Conservation (phyloP, 2,113 vertebrate genomes). For the Hemiprocne comata region DNA sequence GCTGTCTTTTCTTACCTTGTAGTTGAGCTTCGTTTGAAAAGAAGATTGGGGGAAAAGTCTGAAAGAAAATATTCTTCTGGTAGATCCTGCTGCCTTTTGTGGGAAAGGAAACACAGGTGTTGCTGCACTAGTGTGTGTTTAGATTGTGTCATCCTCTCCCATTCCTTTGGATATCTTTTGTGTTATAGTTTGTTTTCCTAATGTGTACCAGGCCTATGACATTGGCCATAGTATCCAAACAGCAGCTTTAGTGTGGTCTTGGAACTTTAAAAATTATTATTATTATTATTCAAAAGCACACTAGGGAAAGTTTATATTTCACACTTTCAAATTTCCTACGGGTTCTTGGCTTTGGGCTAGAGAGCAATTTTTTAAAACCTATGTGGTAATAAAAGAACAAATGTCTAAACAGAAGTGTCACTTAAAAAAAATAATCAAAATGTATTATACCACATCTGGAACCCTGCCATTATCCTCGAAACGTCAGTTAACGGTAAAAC, state of each 20-base stretch:
- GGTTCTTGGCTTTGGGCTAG: conserved; percentile 4
- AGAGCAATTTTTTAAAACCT: background rate
- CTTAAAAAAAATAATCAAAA: background rate
- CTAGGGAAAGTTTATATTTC: background rate
- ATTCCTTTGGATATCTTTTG: background rate
- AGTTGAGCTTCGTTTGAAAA: background rate
- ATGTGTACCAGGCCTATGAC: background rate
- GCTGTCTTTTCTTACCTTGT: background rate
- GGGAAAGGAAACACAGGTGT: background rate
- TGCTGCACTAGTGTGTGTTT: background rate
- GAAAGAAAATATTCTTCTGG: background rate
- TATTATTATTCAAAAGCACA: background rate
- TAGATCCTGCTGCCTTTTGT: background rate
- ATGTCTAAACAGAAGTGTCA: background rate
- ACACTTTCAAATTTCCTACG: background rate
- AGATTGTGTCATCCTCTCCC: background rate
- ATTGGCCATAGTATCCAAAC: background rate
- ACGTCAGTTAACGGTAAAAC: conserved; percentile 22
- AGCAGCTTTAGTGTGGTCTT: background rate
- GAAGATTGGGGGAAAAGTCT: background rate
- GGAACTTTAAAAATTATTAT: background rate
- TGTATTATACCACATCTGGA: conserved; percentile 2
- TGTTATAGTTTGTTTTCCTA: background rate
- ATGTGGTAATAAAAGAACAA: background rate
- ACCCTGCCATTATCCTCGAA: conserved; percentile 28